Conservation (phyloP, 2,797 vertebrate genomes). For the Perodicticus potto region DNA sequence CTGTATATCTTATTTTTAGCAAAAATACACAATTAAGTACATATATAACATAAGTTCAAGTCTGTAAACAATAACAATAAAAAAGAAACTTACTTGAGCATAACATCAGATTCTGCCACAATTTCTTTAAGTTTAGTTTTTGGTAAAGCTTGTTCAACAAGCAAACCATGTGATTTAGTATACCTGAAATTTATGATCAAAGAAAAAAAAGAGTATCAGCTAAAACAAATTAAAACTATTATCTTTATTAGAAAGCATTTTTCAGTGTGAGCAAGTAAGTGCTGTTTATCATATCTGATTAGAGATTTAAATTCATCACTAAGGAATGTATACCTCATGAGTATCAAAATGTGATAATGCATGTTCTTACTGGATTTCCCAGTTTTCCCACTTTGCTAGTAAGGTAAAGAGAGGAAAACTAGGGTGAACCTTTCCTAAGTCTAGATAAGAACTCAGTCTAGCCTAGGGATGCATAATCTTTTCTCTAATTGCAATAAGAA, state of each 20-base stretch:
- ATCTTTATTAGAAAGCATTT: constrained; percentile 6
- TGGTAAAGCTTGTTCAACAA: constrained; percentile 95
- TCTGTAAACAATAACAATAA: constrained; percentile 20
- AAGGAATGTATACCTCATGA: not conserved
- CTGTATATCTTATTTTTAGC: not conserved
- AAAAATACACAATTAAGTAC: constrained; percentile 14
- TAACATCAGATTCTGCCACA: constrained; percentile 95
- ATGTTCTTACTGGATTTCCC: not conserved
- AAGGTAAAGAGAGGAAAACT: not conserved
- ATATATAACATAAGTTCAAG: not conserved
- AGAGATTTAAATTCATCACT: constrained; percentile 43
- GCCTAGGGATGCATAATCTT: not conserved
- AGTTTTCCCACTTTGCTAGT: not conserved
- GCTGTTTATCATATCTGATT: not conserved
- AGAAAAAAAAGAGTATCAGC: not conserved
- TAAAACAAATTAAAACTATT: not conserved
- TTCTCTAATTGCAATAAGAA: not conserved
- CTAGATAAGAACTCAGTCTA: not conserved
- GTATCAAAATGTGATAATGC: not conserved
- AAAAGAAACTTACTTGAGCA: constrained; percentile 92
- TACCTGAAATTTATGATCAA: constrained; percentile 90
- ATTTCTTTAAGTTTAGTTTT: constrained; percentile 94
- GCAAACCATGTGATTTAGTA: constrained; percentile 95
- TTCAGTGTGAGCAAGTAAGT: constrained; percentile 1
- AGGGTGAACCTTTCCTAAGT: not conserved